phyloP scores from a whole-genome alignment of 2,113 vertebrate genomes.

The Pitta sordida region DNA sequence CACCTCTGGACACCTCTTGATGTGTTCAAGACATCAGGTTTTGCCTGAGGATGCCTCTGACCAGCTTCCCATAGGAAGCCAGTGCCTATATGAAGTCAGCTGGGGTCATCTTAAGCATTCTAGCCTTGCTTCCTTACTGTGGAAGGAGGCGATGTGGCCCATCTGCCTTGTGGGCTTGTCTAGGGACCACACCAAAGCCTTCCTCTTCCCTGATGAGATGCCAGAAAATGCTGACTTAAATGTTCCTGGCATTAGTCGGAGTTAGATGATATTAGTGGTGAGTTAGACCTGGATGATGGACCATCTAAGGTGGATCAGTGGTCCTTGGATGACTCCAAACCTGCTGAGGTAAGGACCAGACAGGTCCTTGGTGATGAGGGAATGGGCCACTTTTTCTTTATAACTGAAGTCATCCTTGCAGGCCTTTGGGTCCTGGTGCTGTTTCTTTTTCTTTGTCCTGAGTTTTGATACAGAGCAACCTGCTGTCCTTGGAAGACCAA shows the following conservation, averaged over 20 bases:
- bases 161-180: accelerated
- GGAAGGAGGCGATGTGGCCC: not conserved
- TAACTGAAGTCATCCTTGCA: not conserved
- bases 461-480: not conserved
- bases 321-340: not conserved
- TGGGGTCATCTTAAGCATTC: not conserved
- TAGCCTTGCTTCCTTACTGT: not conserved
- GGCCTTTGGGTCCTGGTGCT: not conserved
- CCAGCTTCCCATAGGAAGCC: not conserved
- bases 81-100: not conserved
- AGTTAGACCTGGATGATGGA: not conserved
- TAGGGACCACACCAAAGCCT: not conserved
- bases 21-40: not conserved
- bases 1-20: not conserved
- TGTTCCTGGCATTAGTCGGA: not conserved
- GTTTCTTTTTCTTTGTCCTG: not conserved
- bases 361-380: not conserved
- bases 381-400: not conserved
- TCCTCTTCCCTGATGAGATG: not conserved
- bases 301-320: not conserved
- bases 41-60: not conserved
- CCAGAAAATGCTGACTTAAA: not conserved
- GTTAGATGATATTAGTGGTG: not conserved
- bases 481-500: not conserved
- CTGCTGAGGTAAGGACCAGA: not conserved